Evolutionary conservation across 2,888 invertebrate species (phyloP).

Genomic region (Meliscaeva auricollis): DNA sequence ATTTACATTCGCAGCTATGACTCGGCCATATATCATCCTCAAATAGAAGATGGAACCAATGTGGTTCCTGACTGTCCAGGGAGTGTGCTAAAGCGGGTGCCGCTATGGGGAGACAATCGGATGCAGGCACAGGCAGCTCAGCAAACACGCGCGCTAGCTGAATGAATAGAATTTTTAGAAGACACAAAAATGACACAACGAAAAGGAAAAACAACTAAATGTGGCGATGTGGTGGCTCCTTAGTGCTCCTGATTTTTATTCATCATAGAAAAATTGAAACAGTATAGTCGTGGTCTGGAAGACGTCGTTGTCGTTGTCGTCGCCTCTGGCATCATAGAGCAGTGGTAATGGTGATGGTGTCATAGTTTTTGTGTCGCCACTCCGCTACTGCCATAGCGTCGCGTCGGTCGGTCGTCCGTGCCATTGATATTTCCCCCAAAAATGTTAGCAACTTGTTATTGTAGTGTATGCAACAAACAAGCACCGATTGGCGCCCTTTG

Average conservation of each 20-base stretch:
- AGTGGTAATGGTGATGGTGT: conserved; percentile 69
- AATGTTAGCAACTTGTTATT: conserved; percentile 62
- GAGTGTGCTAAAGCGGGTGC: conserved; percentile 67
- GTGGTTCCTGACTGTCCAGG: conserved; percentile 70
- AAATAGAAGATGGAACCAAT: conserved; percentile 65
- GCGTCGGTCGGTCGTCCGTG: conserved; percentile 14
- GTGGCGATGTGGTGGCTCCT: conserved; percentile 70
- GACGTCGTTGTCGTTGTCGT: conserved; percentile 45
- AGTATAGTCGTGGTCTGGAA: conserved; percentile 43
- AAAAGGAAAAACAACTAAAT: conserved; percentile 61
- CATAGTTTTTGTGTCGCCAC: conserved; percentile 71
- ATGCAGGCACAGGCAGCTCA: conserved; percentile 59
- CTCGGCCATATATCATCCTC: conserved; percentile 61
- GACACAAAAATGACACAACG: conserved; percentile 12
- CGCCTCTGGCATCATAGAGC: conserved; percentile 31
- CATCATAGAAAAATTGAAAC: conserved; percentile 75
- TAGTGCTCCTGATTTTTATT: conserved; percentile 74
- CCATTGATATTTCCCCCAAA: conserved; percentile 68
- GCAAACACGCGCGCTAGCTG: conserved; percentile 51
- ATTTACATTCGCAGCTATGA: conserved; percentile 61
- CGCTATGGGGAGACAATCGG: conserved; percentile 73
- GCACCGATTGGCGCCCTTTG: conserved; percentile 73
- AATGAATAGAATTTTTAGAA: conserved; percentile 7
- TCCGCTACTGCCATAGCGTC: conserved; percentile 34
- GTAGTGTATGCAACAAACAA: conserved; percentile 70